These are phyloP conservation scores for Chrysemys picta DNA, from an alignment of 2,113 vertebrate species.

Conservation along the genomic window DNA sequence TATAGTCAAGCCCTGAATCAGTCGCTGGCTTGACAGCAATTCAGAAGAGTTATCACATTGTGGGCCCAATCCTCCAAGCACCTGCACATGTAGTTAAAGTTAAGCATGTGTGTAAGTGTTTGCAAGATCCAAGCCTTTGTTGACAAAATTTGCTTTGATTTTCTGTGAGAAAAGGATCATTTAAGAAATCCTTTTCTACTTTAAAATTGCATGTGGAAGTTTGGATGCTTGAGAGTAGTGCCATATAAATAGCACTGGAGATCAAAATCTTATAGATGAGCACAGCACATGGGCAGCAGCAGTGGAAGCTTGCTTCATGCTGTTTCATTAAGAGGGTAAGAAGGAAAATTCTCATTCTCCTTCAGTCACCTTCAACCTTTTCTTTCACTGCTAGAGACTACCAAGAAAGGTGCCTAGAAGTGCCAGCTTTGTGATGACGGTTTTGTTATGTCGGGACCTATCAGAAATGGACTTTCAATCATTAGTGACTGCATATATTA, in stretches of 20 bases:
- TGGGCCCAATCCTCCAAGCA: not conserved
- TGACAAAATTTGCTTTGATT: not conserved
- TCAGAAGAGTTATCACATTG: not conserved
- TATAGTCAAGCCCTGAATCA: not conserved
- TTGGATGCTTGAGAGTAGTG: not conserved
- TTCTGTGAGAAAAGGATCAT: conserved; percentile 1
- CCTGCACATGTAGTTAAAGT: not conserved
- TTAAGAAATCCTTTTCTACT: conserved; percentile 12
- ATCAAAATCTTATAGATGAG: not conserved
- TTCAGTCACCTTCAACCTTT: not conserved
- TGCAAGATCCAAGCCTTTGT: not conserved
- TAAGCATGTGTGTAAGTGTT: accelerated
- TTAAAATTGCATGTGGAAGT: not conserved
- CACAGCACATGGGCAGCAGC: not conserved
- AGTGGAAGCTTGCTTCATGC: not conserved
- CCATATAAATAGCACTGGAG: not conserved
- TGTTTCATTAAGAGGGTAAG: not conserved
- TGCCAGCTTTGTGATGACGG: not conserved
- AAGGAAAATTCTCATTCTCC: not conserved
- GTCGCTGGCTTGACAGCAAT: not conserved
- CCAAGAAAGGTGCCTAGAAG: not conserved
- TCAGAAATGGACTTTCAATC: not conserved
- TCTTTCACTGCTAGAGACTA: not conserved
- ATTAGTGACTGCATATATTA: not conserved
- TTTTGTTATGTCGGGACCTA: not conserved